A percentile compares a stretch with the other conserved stretches of the same genome.
Evolutionary conservation across 2,888 invertebrate species (phyloP).

Genomic region (Pegoplata infirma): DNA sequence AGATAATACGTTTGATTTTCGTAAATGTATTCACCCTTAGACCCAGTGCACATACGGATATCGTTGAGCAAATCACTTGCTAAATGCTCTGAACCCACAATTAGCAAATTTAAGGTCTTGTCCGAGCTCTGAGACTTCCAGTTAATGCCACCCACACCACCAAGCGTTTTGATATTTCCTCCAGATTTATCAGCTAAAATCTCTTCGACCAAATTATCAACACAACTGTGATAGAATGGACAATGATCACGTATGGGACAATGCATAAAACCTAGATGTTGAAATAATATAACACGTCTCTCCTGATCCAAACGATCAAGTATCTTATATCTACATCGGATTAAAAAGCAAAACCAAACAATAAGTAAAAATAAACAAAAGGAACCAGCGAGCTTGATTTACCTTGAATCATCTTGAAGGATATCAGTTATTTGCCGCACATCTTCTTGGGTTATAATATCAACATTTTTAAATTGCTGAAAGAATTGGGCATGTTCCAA

Average conservation of each 20-base stretch:
- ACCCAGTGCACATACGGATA: conserved; percentile 90
- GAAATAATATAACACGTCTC: conserved; percentile 94
- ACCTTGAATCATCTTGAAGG: conserved; percentile 94
- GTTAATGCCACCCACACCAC: conserved; percentile 59
- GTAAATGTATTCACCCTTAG: conserved; percentile 89
- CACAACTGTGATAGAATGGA: conserved; percentile 91
- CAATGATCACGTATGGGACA: conserved; percentile 97
- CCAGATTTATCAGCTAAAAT: conserved; percentile 76
- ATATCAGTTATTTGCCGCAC: conserved; percentile 95
- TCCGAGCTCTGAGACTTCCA: conserved; percentile 73
- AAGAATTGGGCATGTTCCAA: conserved; percentile 95
- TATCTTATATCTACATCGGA: conserved; percentile 90
- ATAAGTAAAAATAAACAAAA: too few relatives aligned
- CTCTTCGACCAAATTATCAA: conserved; percentile 87
- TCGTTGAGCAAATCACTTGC: conserved; percentile 93
- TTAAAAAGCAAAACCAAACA: neutral
- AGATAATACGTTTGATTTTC: conserved; percentile 89
- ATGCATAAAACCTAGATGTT: conserved; percentile 96
- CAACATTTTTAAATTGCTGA: conserved; percentile 94
- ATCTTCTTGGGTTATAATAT: conserved; percentile 95
- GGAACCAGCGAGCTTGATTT: too few relatives aligned
- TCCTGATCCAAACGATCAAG: conserved; percentile 96
- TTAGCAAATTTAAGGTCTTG: conserved; percentile 86
- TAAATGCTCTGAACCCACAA: conserved; percentile 91
- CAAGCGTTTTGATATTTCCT: conserved; percentile 80